A percentile compares a stretch with the other conserved stretches of the same genome.
phyloP scores from a whole-genome alignment of 2,797 vertebrate genomes.

The Margarornis squamiger region DNA sequence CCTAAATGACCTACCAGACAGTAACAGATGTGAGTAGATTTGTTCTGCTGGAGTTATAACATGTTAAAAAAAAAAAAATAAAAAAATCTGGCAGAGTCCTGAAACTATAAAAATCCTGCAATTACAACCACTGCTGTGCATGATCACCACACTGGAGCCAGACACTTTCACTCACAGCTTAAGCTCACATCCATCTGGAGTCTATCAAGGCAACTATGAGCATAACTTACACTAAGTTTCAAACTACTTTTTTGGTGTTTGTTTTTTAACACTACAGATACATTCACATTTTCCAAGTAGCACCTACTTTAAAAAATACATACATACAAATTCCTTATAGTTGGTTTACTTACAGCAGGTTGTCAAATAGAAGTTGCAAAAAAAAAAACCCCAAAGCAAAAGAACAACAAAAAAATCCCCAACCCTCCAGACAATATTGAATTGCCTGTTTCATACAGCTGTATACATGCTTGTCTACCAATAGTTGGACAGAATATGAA shows the following conservation, averaged over 20 bases:
- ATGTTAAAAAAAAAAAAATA: constrained; percentile 63
- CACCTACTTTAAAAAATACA: constrained; percentile 29
- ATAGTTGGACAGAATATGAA: neutral
- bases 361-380: constrained; percentile 35
- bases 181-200: constrained; percentile 90
- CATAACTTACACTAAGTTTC: constrained; percentile 77
- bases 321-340: neutral
- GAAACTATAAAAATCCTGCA: constrained; percentile 85
- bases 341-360: constrained; percentile 21
- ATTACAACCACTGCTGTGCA: constrained; percentile 87
- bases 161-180: constrained; percentile 84
- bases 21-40: constrained; percentile 79
- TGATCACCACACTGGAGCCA: constrained; percentile 87
- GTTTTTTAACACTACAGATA: constrained; percentile 72
- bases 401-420: neutral
- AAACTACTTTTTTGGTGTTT: constrained; percentile 63
- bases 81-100: constrained; percentile 77
- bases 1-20: constrained; percentile 82
- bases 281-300: constrained; percentile 56
- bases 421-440: neutral
- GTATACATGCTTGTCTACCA: neutral
- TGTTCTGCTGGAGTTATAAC: constrained; percentile 80
- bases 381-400: neutral
- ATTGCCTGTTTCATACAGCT: neutral
- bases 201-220: constrained; percentile 85